Base-by-base conservation (phyloP, 2,888 invertebrate species). In the Zaprionus obscuricornis region DNA sequence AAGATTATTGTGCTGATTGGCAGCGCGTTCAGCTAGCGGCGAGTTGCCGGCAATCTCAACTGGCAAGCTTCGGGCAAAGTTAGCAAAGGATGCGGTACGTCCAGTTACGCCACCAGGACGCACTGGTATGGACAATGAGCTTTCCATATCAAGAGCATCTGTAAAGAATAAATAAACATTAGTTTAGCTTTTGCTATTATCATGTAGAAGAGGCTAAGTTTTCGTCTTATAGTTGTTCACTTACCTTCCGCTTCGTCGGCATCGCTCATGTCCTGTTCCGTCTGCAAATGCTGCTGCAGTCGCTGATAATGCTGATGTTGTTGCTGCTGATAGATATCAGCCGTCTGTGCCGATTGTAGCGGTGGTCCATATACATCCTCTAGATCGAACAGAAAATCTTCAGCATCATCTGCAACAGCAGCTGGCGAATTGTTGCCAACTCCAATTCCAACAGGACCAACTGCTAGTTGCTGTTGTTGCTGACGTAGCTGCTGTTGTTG, bases 171-270 rank as follows among this genome's bases (percentile, higher is more conserved):
- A n/a, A 33, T 5, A 2, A 8, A 20, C 17, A 1, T 11, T 10
- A 20, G 11, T 18, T 1, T 20, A 7, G n/a, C n/a, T n/a, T n/a
- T n/a, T n/a, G n/a, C n/a, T 1, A 33, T 5, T 0, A 11, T 27
- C 3, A 8, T 17, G 0, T 11, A 11, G 3, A 10, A 5, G 2
- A 8, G 55, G 16, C 13, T 8, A 43, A 1, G n/a, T n/a, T n/a
- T 47, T 46, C 8, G 4, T 26, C 20, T 3, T 4, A 22, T 8
- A 18, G 7, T 33, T 14, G 1, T 6, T 3, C 8, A 50, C 66
- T 91, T 90, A 95, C 95, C 93, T 90, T 96, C 96, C 36, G 93
- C 94, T 94, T 95, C 93, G 88, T 96, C 96, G 42, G 93, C 92
- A 86, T 93, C 93, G n/a, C 92, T 93, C 85, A 90, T 89, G 54